phyloP scores from a whole-genome alignment of 2,797 vertebrate species.

The Hypotaenidia philippensis region DNA sequence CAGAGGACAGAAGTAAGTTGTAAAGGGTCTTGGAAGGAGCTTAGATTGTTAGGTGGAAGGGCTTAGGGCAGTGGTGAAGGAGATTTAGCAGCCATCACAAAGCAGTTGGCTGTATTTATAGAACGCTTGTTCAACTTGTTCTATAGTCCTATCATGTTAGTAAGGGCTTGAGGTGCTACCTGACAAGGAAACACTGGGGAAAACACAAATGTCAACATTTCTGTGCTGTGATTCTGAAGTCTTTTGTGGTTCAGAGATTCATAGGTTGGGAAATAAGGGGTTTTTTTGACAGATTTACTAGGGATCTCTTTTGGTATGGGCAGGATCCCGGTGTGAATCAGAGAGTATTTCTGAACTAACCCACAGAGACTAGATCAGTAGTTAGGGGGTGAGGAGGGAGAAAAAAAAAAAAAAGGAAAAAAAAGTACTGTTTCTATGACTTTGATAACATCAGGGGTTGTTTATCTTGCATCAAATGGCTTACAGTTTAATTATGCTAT shows the following conservation, averaged over 20 bases:
- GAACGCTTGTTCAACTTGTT: not conserved
- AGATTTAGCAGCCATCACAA: not conserved
- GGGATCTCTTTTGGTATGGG: not conserved
- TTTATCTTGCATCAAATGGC: not conserved
- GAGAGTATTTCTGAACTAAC: not conserved
- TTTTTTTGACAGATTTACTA: not conserved
- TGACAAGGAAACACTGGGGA: not conserved
- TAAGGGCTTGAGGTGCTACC: not conserved
- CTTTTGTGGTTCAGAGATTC: not conserved
- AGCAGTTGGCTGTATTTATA: not conserved
- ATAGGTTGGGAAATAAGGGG: not conserved
- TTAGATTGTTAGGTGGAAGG: not conserved
- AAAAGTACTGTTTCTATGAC: not conserved
- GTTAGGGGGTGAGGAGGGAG: not conserved
- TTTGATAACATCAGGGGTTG: not conserved
- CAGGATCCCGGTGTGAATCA: not conserved
- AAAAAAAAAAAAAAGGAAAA: not conserved
- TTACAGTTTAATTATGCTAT: not conserved
- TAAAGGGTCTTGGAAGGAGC: not conserved
- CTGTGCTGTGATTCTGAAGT: not conserved
- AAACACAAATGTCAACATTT: not conserved
- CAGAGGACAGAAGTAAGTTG: not conserved
- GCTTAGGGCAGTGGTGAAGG: not conserved
- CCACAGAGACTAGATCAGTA: not conserved
- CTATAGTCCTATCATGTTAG: rapidly evolving